These are phyloP conservation scores for Hyles lineata DNA, from an alignment of 2,888 invertebrate species.

Conservation along the genomic window DNA sequence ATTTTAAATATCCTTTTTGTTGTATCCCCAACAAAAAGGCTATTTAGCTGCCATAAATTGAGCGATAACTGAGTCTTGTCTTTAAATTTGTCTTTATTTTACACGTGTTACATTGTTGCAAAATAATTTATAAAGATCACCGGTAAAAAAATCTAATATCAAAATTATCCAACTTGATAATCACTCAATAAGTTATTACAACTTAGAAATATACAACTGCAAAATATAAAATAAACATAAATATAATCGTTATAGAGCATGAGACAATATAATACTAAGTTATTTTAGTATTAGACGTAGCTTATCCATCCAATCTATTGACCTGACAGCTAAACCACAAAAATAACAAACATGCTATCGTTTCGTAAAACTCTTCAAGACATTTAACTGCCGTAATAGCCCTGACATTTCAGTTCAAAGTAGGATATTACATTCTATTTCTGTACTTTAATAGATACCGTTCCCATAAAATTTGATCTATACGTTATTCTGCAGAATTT, in stretches of 20 bases:
- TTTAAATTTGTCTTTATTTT: no score
- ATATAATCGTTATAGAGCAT: no score
- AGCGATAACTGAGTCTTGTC: no score
- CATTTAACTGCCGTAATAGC: slow-evolving; percentile 1
- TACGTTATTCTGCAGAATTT: neutral
- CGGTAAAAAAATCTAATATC: no score
- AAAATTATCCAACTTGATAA: no score
- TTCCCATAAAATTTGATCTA: neutral
- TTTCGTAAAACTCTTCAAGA: neutral
- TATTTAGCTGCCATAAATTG: neutral
- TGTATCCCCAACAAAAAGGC: neutral
- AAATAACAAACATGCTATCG: neutral
- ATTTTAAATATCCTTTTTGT: no score
- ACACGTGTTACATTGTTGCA: no score
- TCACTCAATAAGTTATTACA: no score
- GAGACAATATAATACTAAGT: no score
- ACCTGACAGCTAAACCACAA: neutral
- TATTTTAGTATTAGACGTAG: neutral
- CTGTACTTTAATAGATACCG: neutral
- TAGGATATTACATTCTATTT: slow-evolving; percentile 11
- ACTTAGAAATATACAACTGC: no score
- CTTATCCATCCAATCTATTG: neutral
- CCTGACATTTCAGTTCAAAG: slow-evolving; percentile 29
- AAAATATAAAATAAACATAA: no score
- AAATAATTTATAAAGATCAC: no score